Conservation (phyloP, 2,113 vertebrate genomes). For the Callopanchax toddi region DNA sequence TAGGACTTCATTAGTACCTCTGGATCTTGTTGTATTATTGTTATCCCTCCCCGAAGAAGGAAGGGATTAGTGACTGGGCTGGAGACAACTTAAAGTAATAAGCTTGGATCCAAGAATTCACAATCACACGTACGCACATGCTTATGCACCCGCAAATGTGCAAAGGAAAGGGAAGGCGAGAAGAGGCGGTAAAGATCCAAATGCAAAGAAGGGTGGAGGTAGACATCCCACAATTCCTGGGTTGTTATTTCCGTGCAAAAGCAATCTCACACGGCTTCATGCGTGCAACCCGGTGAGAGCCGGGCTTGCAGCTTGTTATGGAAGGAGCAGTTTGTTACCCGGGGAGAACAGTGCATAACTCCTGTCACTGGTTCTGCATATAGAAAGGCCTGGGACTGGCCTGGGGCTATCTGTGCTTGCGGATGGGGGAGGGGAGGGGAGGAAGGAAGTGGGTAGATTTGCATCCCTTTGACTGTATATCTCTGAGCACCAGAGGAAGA, state of each 20-base stretch:
- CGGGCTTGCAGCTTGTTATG: slow-evolving; percentile 69
- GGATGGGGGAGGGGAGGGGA: slow-evolving; percentile 70
- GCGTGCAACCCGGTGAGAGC: slow-evolving; percentile 53
- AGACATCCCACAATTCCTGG: slow-evolving; percentile 39
- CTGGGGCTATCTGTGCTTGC: slow-evolving; percentile 74
- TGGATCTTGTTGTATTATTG: slow-evolving; percentile 79
- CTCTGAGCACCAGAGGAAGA: slow-evolving; percentile 64
- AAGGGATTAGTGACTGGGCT: slow-evolving; percentile 68
- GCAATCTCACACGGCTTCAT: slow-evolving; percentile 66
- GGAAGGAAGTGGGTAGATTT: slow-evolving; percentile 72
- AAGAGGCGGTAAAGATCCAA: slow-evolving; percentile 25
- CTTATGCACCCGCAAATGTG: slow-evolving; percentile 45
- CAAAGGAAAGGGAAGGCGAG: slow-evolving; percentile 13
- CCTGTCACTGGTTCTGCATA: slow-evolving; percentile 78
- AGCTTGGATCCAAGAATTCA: slow-evolving; percentile 56
- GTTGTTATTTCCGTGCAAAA: slow-evolving; percentile 65
- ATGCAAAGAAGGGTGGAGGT: slow-evolving; percentile 51
- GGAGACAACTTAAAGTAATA: slow-evolving; percentile 77
- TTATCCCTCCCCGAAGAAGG: slow-evolving; percentile 78
- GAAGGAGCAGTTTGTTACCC: slow-evolving; percentile 66
- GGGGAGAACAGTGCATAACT: slow-evolving; percentile 69
- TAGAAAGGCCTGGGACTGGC: slow-evolving; percentile 76
- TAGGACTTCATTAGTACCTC: slow-evolving; percentile 84
- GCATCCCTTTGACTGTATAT: slow-evolving; percentile 78
- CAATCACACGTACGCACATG: slow-evolving; percentile 40